Evolutionary conservation across 2,113 vertebrate genomes (phyloP).

Genomic region (Tragulus kanchil): DNA sequence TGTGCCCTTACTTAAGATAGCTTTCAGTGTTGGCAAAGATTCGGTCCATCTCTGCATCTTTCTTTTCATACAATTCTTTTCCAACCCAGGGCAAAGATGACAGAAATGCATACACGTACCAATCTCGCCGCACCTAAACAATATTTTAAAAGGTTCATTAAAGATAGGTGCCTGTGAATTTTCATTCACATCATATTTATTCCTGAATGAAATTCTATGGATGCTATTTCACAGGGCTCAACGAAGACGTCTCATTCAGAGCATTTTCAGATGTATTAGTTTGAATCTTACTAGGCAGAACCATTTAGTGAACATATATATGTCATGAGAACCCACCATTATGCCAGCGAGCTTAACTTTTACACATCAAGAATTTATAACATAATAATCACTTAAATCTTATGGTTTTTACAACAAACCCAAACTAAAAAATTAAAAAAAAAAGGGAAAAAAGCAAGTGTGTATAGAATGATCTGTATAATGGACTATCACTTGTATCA

Average conservation of each 20-base stretch:
- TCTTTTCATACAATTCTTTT: slow-evolving; percentile 98
- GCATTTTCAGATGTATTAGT: not conserved
- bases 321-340: not conserved
- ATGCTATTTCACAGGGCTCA: slow-evolving; percentile 2
- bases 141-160: slow-evolving; percentile 47
- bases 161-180: not conserved
- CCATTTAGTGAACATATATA: slow-evolving; percentile 10
- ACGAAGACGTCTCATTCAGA: not conserved
- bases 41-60: slow-evolving; percentile 98
- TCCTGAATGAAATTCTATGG: slow-evolving; percentile 29
- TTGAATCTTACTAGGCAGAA: slow-evolving; percentile 34
- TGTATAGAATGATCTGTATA: not conserved
- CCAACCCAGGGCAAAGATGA: slow-evolving; percentile 98
- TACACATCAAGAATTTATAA: not conserved
- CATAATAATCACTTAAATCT: not conserved
- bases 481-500: not conserved
- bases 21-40: slow-evolving; percentile 96
- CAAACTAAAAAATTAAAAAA: not conserved
- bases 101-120: slow-evolving; percentile 97
- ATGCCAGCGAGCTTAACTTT: not conserved
- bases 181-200: slow-evolving; percentile 25
- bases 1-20: slow-evolving; percentile 94
- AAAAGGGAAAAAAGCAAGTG: not conserved
- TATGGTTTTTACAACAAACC: not conserved
- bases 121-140: slow-evolving; percentile 95